Evolutionary conservation across 1,140 invertebrate genomes (phyloP), one percentile per base, ranked within the genome.

Genomic region (Pissodes strobi): DNA sequence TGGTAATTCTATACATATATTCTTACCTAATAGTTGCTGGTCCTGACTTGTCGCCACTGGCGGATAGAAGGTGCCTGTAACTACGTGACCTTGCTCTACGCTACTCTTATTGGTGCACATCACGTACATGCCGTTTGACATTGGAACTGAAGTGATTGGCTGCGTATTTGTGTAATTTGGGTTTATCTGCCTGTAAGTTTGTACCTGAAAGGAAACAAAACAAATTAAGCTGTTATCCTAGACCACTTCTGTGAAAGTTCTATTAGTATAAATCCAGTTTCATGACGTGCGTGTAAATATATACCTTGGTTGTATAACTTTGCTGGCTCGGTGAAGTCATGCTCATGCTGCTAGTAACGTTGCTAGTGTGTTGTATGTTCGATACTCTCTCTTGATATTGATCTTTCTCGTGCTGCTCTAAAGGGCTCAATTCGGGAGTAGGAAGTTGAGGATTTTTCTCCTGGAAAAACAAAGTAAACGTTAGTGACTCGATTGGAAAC

Each of bases 51-150:
- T 90, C 1, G 90, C 89, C 1, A 92, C 87, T 1, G 90, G 90
- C 10, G 90, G 90, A 78, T 91, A 92, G 80, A 91, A 93, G 22
- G 90, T 92, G n/a, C 90, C 90, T n/a, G 89, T 90, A 0, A 88
- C 86, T 6, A 90, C 82, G 52, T 89, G 88, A 0, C 88, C 87
- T 66, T 90, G 88, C 72, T 90, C 89, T 15, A 90, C 83, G 52
- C 88, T 82, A 41, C 88, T 89, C 48, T 88, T 87, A 76, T 90
- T 91, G 41, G 89, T 90, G 77, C 90, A 91, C 81, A 90, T 92
- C 38, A 92, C 90, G 78, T 92, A 91, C 88, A 93, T 90, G 9
- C 90, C 90, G 68, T 92, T 91, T 1, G 88, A 88, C 80, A 91
- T 89, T 0, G 88, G 87, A 77, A 91, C 89, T 1, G 90, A 89